phyloP scores from a whole-genome alignment of 2,888 invertebrate genomes.

The Vesta saturnalis region DNA sequence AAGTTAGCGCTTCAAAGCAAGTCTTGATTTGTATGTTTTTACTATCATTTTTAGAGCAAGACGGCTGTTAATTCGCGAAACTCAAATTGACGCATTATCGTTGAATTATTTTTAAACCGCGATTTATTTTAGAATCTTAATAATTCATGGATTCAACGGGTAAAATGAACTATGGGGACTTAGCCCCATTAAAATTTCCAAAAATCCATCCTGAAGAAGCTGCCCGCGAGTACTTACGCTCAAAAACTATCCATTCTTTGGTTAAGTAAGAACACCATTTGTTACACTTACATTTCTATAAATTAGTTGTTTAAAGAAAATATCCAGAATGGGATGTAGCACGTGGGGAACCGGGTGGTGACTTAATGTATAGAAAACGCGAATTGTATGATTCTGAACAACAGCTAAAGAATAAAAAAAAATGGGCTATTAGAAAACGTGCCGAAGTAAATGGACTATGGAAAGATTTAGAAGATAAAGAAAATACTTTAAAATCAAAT shows the following conservation, averaged over 20 bases:
- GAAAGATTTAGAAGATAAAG: conserved; percentile 66
- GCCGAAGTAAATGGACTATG: conserved; percentile 65
- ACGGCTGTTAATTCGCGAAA: too few relatives aligned
- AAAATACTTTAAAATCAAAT: conserved; percentile 66
- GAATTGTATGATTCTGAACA: conserved; percentile 66
- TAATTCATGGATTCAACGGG: too few relatives aligned
- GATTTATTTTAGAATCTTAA: too few relatives aligned
- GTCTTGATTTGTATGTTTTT: too few relatives aligned
- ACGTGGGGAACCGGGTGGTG: conserved; percentile 66
- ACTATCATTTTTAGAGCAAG: too few relatives aligned
- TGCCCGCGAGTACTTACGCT: conserved; percentile 66
- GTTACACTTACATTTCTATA: background rate
- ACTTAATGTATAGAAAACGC: conserved; percentile 66
- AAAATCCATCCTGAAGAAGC: conserved; percentile 65
- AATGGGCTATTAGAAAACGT: conserved; percentile 61
- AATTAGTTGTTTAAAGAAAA: conserved; percentile 60
- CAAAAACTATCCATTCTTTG: conserved; percentile 53
- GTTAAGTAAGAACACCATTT: conserved; percentile 15
- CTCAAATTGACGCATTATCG: too few relatives aligned
- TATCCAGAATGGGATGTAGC: conserved; percentile 72
- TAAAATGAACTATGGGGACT: conserved; percentile 17
- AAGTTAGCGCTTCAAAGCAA: too few relatives aligned
- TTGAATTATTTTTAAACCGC: too few relatives aligned
- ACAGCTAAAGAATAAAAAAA: conserved; percentile 62
- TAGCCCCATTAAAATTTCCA: conserved; percentile 57